Evolutionary conservation across 2,888 invertebrate species (phyloP), one percentile per base, ranked within the genome.

Genomic region (Drosophila pullipes): DNA sequence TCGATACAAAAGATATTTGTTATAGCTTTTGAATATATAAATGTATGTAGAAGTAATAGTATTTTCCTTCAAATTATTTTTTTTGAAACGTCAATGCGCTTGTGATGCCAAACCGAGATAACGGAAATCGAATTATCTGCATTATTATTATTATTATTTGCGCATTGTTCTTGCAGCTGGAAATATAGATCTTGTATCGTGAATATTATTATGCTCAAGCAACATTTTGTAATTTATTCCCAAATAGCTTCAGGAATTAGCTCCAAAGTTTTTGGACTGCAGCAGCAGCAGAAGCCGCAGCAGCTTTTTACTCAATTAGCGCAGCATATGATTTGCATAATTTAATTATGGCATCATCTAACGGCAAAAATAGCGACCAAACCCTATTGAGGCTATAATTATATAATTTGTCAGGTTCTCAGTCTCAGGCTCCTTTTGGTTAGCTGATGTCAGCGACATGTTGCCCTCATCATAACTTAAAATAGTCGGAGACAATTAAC

Each of bases 401-500:
- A 89, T 79, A 68, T 86, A 89, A 85, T 89, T 77, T 83, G 76
- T 81, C 60, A 71, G 73, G 61, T 68, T 82, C 79, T 76, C 85
- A 81, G 74, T 75, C 79, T 18, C 76, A 64, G 69, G 61, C 85
- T 84, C 84, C 84, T 82, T 70, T 28, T 10, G 39, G 35, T 65
- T 55, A 64, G 85, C 89, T 87, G 88, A 89, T 87, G 85, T 85
- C 85, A 89, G 85, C 74, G 58, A 22, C 52, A 31, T 31, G 28
- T n/a, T 65, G 70, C 55, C 78, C 81, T 69, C 85, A 81, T 87
- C 86, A 87, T 82, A 79, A 78, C 81, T 87, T 87, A 90, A 87
- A 87, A 86, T 86, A 86, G 89, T 85, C 86, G 52, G 73, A 76
- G 77, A 85, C 83, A 87, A 87, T 87, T 88, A 87, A 81, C 68